Conservation (phyloP, 1,140 invertebrate genomes). For the Zaprionus tsacasi region DNA sequence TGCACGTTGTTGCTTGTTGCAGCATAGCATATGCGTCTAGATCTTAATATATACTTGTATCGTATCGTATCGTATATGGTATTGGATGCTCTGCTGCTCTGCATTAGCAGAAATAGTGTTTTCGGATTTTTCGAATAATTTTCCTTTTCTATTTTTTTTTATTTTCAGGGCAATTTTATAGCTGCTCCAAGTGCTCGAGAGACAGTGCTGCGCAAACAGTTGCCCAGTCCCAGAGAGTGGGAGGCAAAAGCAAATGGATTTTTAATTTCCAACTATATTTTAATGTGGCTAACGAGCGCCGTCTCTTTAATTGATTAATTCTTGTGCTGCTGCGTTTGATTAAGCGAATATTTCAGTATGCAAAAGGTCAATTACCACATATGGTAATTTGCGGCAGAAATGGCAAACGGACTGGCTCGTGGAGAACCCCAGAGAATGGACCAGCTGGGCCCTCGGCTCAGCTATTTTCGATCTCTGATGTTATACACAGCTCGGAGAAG, state of each 20-base stretch:
- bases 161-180: conserved; percentile 21
- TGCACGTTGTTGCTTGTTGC: conserved; percentile 42
- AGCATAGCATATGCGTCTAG: conserved; percentile 19
- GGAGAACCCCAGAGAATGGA: neutral
- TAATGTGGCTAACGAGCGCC: conserved; percentile 74
- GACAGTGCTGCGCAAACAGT: too few species aligned
- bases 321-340: conserved; percentile 72
- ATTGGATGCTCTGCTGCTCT: neutral
- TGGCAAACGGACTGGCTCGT: conserved; percentile 13
- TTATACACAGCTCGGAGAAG: conserved; percentile 35
- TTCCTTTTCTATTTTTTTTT: neutral
- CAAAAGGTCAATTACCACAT: conserved; percentile 79
- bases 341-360: conserved; percentile 72
- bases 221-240: conserved; percentile 14
- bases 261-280: conserved; percentile 81
- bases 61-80: neutral
- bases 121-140: conserved; percentile 6
- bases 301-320: conserved; percentile 77
- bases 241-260: conserved; percentile 64
- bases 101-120: conserved; percentile 24
- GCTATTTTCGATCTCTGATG: conserved; percentile 69
- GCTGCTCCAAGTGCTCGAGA: conserved; percentile 7
- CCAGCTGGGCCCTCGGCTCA: neutral
- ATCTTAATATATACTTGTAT: neutral
- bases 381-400: conserved; percentile 70